A percentile compares a stretch with the other conserved stretches of the same genome.
Conservation (phyloP, 2,888 invertebrate species). For the Volucella bombylans region DNA sequence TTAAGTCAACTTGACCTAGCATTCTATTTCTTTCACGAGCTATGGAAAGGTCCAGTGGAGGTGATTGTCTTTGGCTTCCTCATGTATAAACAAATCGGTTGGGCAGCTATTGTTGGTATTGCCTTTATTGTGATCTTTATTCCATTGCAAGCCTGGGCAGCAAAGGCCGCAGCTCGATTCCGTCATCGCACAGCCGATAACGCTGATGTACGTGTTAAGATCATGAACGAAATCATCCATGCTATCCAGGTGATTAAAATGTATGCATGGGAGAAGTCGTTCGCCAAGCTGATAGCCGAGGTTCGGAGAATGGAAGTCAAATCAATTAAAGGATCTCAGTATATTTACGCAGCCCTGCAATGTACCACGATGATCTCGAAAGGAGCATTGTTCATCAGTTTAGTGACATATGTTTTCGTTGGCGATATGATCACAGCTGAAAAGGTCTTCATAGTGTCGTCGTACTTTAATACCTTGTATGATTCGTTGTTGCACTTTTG, state of each 20-base stretch:
- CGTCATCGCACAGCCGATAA: slow-evolving; percentile 88
- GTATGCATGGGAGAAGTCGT: slow-evolving; percentile 94
- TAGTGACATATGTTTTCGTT: slow-evolving; percentile 87
- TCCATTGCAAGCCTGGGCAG: slow-evolving; percentile 89
- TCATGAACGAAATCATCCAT: slow-evolving; percentile 94
- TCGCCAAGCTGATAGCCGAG: slow-evolving; percentile 87
- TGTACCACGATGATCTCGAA: slow-evolving; percentile 91
- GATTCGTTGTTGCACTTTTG: slow-evolving; percentile 91
- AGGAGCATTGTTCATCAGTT: slow-evolving; percentile 89
- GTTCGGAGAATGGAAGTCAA: slow-evolving; percentile 89
- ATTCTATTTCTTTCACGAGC: slow-evolving; percentile 93
- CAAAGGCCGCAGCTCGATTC: slow-evolving; percentile 86
- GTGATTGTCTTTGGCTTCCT: slow-evolving; percentile 83
- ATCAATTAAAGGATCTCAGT: slow-evolving; percentile 86
- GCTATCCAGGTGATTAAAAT: slow-evolving; percentile 94
- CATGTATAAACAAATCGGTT: slow-evolving; percentile 85
- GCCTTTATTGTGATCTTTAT: slow-evolving; percentile 88
- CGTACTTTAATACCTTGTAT: slow-evolving; percentile 90
- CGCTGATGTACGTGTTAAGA: slow-evolving; percentile 92
- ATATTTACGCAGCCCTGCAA: slow-evolving; percentile 87
- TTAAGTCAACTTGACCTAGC: slow-evolving; percentile 96
- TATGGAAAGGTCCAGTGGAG: slow-evolving; percentile 94
- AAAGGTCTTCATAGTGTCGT: slow-evolving; percentile 90
- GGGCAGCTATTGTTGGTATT: slow-evolving; percentile 88
- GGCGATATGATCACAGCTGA: slow-evolving; percentile 88